These are phyloP conservation scores for Lepilemur ruficaudatus DNA, from an alignment of 2,797 vertebrate genomes.

Conservation along the genomic window DNA sequence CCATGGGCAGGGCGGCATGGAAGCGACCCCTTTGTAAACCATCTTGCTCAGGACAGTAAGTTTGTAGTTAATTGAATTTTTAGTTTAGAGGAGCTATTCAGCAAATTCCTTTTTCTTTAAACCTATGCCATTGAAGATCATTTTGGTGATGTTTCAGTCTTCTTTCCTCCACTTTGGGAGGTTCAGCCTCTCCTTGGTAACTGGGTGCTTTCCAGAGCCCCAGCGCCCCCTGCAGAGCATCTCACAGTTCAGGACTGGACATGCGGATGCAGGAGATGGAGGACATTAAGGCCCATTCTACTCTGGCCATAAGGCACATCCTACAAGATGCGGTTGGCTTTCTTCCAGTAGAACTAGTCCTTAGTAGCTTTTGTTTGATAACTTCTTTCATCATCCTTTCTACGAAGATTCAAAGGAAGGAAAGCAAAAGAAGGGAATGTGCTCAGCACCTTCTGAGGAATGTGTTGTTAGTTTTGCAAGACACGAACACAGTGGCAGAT, in stretches of 20 bases:
- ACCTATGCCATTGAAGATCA: background rate
- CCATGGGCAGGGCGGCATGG: accelerated
- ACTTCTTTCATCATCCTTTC: background rate
- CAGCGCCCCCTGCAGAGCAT: accelerated
- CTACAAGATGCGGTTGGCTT: background rate
- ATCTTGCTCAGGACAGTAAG: background rate
- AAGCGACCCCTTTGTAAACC: background rate
- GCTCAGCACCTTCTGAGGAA: background rate
- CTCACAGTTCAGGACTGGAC: accelerated
- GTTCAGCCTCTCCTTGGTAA: background rate
- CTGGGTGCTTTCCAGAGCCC: background rate
- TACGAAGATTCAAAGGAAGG: background rate
- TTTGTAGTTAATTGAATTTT: background rate
- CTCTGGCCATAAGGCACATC: background rate
- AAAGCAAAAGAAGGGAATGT: background rate
- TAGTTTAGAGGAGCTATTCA: background rate
- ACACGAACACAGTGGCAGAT: accelerated
- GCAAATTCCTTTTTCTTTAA: background rate
- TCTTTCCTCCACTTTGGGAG: background rate
- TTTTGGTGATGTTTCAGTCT: background rate
- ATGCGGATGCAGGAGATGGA: background rate
- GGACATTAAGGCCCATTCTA: accelerated
- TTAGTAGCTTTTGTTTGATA: background rate
- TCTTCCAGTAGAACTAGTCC: background rate
- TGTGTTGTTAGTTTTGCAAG: background rate